Conservation (phyloP, 1,140 invertebrate genomes). For the Tetragonula clypearis region DNA sequence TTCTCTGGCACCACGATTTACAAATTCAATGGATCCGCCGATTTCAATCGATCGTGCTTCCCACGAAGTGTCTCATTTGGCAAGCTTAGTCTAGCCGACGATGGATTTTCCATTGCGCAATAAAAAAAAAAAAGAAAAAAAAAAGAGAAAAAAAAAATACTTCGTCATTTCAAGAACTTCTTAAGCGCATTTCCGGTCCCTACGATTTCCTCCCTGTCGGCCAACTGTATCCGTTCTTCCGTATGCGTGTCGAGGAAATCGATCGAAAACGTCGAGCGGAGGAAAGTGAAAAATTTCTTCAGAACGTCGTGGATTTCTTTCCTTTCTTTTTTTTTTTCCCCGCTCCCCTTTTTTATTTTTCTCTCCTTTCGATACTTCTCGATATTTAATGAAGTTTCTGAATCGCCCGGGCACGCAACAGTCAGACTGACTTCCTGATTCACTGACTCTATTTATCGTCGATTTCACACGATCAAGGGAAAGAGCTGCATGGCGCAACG, state of each 20-base stretch:
- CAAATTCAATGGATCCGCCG: no score
- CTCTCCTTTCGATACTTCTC: background rate
- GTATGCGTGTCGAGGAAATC: background rate
- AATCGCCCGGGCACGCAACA: no score
- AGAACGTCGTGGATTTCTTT: background rate
- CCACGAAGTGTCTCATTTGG: background rate
- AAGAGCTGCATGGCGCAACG: slow-evolving; percentile 45
- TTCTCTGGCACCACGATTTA: background rate
- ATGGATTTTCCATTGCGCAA: background rate
- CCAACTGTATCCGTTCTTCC: background rate
- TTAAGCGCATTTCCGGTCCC: background rate
- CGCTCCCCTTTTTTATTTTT: background rate
- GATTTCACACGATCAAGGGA: background rate
- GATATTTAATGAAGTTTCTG: no score
- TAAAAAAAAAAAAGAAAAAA: no score
- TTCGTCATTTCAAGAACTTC: background rate
- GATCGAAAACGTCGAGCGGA: background rate
- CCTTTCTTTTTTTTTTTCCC: background rate
- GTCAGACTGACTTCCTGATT: background rate
- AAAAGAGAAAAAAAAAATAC: no score
- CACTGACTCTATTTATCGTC: background rate
- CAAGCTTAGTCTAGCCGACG: background rate
- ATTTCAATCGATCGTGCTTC: background rate
- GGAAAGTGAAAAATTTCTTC: background rate
- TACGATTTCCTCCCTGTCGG: slow-evolving; percentile 38